phyloP scores from a whole-genome alignment of 2,113 vertebrate genomes.

The Epinephelus moara region DNA sequence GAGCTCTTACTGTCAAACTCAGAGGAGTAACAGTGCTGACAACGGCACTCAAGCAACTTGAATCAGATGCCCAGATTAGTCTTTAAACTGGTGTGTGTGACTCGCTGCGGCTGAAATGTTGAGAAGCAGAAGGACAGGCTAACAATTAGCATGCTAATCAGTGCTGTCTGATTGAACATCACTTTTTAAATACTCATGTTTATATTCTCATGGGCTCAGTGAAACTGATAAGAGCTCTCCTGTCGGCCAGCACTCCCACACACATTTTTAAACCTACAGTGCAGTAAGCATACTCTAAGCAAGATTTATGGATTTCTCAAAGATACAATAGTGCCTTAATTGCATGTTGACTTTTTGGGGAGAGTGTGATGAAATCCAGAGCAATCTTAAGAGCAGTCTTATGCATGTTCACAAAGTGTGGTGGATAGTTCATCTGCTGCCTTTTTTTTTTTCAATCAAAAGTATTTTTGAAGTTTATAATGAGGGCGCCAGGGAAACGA shows the following conservation, averaged over 20 bases:
- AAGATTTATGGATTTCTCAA: conserved; percentile 36
- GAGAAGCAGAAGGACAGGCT: background rate
- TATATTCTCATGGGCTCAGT: conserved; percentile 31
- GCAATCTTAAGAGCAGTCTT: conserved; percentile 50
- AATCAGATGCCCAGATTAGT: conserved; percentile 37
- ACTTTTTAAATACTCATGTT: conserved; percentile 24
- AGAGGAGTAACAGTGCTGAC: conserved; percentile 56
- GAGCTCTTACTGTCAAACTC: conserved; percentile 48
- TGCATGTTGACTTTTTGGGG: conserved; percentile 55
- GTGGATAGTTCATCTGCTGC: conserved; percentile 28
- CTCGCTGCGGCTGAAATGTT: conserved; percentile 1
- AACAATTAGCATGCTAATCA: conserved; percentile 53
- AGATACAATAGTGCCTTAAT: conserved; percentile 44
- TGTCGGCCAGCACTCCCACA: conserved; percentile 3
- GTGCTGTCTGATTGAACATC: background rate
- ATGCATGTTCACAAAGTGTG: conserved; percentile 31
- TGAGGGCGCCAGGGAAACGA: conserved; percentile 40
- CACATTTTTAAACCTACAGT: background rate
- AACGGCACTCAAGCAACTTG: conserved; percentile 25
- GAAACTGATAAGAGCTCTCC: conserved; percentile 15
- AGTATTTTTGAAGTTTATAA: conserved; percentile 60
- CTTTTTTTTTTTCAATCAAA: conserved; percentile 30
- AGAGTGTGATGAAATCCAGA: conserved; percentile 72
- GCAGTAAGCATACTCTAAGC: conserved; percentile 13
- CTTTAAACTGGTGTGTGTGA: conserved; percentile 19